Evolutionary conservation across 64 coral and sea anemone species (phyloP).

Genomic region (Porites australiensis): DNA sequence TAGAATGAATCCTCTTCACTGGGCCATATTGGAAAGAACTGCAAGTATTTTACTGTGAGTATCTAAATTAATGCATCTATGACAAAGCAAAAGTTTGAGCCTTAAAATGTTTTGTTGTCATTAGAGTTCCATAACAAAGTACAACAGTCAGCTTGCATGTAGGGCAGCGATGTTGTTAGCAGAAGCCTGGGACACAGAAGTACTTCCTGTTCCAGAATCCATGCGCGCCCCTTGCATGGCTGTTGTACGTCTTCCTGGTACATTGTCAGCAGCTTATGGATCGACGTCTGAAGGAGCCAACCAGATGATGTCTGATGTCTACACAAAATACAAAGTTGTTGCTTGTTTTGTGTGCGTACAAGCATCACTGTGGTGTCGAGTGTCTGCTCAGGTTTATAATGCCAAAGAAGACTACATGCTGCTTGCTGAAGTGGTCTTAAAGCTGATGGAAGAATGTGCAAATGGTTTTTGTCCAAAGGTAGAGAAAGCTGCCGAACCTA

Average conservation of each 20-base stretch:
- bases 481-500: conserved; percentile 14
- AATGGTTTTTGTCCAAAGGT: conserved; percentile 54
- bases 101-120: background rate
- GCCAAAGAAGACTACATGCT: conserved; percentile 70
- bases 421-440: conserved; percentile 51
- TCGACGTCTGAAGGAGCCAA: conserved; percentile 18
- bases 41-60: too few species aligned
- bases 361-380: conserved; percentile 87
- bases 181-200: conserved; percentile 79
- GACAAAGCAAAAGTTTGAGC: too few species aligned
- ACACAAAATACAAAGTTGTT: conserved; percentile 62
- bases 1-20: too few species aligned
- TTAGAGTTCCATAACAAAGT: conserved; percentile 54
- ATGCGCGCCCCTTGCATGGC: conserved; percentile 93
- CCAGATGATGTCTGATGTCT: conserved; percentile 55
- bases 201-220: conserved; percentile 63
- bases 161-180: conserved; percentile 87
- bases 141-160: conserved; percentile 70
- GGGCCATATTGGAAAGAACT: too few species aligned
- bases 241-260: conserved; percentile 68
- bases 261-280: conserved; percentile 66
- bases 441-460: conserved; percentile 30
- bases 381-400: conserved; percentile 84
- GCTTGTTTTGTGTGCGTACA: conserved; percentile 66
- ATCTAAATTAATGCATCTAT: too few species aligned